phyloP scores from a whole-genome alignment of 2,888 invertebrate genomes.

The Drosophila austrosaltans region DNA sequence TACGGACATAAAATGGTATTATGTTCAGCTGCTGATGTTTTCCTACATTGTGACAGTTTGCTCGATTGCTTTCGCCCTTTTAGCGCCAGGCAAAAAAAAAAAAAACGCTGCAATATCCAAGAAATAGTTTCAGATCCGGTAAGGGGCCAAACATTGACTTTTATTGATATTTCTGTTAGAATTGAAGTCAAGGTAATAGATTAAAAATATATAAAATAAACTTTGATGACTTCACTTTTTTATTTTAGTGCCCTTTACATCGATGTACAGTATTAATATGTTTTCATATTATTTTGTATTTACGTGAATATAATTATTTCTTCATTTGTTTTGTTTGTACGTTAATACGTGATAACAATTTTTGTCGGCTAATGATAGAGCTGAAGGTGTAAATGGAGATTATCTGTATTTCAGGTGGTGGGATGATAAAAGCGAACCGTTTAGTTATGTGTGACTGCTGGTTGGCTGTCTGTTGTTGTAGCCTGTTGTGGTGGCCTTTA shows the following conservation, averaged over 20 bases:
- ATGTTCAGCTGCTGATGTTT: not conserved
- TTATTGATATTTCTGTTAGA: no score
- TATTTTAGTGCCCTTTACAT: no score
- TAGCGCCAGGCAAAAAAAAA: not conserved
- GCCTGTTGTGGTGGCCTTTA: slow-evolving; percentile 34
- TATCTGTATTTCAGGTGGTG: no score
- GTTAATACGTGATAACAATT: slow-evolving; percentile 58
- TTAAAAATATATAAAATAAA: no score
- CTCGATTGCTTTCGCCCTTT: slow-evolving; percentile 5
- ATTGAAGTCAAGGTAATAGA: no score
- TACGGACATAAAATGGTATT: slow-evolving; percentile 35
- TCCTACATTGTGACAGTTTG: not conserved
- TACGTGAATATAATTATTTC: no score
- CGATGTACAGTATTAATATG: no score
- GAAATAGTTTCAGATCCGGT: no score
- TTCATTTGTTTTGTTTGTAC: not conserved
- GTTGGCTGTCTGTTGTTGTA: slow-evolving; percentile 20
- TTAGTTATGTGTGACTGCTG: not conserved
- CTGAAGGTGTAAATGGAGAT: not conserved
- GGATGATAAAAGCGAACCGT: not conserved
- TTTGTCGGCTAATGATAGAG: slow-evolving; percentile 23
- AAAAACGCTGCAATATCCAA: no score
- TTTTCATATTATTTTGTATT: no score
- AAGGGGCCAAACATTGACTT: no score
- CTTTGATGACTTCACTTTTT: no score